These are phyloP conservation scores for Isichthys henryi DNA, from an alignment of 2,113 vertebrate genomes.

Conservation along the genomic window DNA sequence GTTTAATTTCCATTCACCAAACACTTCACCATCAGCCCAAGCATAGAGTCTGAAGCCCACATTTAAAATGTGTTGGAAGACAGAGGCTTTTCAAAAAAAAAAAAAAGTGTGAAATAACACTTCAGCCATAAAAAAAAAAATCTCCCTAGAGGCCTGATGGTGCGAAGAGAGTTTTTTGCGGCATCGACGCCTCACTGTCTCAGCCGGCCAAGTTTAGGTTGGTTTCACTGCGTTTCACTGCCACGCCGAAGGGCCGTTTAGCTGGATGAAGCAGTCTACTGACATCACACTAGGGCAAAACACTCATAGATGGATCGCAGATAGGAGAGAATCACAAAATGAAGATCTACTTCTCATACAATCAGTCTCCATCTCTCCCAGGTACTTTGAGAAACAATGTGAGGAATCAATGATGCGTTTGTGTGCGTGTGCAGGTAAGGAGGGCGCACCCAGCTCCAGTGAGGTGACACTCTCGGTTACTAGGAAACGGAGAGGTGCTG, in stretches of 20 bases:
- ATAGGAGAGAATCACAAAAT: neutral
- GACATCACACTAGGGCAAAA: neutral
- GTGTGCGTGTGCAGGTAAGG: neutral
- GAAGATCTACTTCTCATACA: neutral
- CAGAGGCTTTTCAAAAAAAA: neutral
- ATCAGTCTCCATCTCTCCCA: neutral
- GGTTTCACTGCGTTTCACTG: neutral
- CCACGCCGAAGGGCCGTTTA: neutral
- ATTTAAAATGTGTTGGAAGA: neutral
- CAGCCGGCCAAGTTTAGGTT: neutral
- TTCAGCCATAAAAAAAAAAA: neutral
- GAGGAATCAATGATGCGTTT: neutral
- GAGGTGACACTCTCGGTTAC: slow-evolving; percentile 23
- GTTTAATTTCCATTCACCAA: neutral
- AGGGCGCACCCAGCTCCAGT: slow-evolving; percentile 10
- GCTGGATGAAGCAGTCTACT: neutral
- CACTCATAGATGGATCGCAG: neutral
- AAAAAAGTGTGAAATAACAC: neutral
- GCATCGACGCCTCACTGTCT: neutral
- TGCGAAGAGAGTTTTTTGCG: neutral
- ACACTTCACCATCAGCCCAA: neutral
- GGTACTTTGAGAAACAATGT: neutral
- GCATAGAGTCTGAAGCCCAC: neutral
- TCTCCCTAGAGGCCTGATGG: neutral
- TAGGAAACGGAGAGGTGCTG: slow-evolving; percentile 38